Evolutionary conservation across 2,113 vertebrate species (phyloP).

Genomic region (Nyctereutes procyonoides): DNA sequence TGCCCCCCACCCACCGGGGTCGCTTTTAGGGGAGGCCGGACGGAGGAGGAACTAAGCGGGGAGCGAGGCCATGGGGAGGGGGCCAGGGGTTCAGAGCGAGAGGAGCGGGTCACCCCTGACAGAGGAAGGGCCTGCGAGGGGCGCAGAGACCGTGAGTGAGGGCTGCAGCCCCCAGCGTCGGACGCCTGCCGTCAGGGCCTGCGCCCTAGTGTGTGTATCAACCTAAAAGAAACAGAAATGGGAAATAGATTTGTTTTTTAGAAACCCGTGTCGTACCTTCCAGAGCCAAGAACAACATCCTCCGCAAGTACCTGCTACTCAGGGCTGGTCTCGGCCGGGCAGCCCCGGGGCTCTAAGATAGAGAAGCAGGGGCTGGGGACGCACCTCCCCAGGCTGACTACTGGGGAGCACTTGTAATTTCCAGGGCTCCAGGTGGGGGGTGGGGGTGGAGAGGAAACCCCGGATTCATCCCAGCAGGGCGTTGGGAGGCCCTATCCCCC

Average conservation of each 20-base stretch:
- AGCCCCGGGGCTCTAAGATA: not conserved
- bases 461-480: not conserved
- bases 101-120: too few species aligned
- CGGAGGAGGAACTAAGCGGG: not conserved
- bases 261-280: not conserved
- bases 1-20: not conserved
- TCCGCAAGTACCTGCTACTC: not conserved
- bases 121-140: too few species aligned
- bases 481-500: conserved; percentile 24
- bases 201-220: not conserved
- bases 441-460: not conserved
- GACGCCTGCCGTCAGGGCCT: not conserved
- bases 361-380: not conserved
- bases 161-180: not conserved
- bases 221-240: not conserved
- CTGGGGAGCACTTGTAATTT: not conserved
- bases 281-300: not conserved
- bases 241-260: not conserved
- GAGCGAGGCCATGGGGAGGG: too few species aligned
- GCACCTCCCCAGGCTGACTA: not conserved
- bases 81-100: not conserved
- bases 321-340: not conserved
- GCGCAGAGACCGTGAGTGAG: too few species aligned
- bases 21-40: not conserved
- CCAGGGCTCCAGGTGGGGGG: not conserved